A percentile compares a stretch with the other conserved stretches of the same genome.
Conservation (phyloP, 2,797 vertebrate species). For the Morus bassanus region DNA sequence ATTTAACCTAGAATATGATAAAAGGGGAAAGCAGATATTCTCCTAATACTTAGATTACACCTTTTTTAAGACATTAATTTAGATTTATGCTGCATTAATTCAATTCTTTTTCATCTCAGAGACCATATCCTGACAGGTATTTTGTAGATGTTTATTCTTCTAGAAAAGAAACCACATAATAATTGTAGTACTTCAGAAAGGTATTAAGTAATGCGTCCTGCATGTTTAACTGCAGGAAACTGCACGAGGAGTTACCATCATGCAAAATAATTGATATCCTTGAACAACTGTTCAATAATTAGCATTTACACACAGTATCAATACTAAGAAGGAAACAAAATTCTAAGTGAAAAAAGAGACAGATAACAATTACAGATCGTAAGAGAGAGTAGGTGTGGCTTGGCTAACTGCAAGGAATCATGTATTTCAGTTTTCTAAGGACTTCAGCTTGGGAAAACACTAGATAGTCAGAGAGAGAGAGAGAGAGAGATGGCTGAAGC, state of each 20-base stretch:
- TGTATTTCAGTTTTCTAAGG: neutral
- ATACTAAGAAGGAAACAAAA: neutral
- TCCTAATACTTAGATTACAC: neutral
- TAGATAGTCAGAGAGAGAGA: neutral
- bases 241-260: neutral
- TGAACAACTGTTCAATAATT: neutral
- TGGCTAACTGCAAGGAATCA: neutral
- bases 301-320: neutral
- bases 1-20: neutral
- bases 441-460: neutral
- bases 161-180: neutral
- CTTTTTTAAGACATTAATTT: neutral
- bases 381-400: conserved; percentile 29
- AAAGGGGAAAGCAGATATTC: neutral
- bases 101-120: neutral
- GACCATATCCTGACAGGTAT: neutral
- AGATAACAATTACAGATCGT: neutral
- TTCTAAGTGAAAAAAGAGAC: neutral
- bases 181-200: neutral
- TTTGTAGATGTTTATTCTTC: neutral
- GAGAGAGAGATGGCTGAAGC: neutral
- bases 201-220: neutral
- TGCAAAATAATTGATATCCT: neutral
- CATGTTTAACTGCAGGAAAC: neutral
- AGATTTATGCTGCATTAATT: neutral